Evolutionary conservation across 2,113 vertebrate genomes (phyloP), one percentile per base, ranked within the genome.

Genomic region (Tursiops truncatus): DNA sequence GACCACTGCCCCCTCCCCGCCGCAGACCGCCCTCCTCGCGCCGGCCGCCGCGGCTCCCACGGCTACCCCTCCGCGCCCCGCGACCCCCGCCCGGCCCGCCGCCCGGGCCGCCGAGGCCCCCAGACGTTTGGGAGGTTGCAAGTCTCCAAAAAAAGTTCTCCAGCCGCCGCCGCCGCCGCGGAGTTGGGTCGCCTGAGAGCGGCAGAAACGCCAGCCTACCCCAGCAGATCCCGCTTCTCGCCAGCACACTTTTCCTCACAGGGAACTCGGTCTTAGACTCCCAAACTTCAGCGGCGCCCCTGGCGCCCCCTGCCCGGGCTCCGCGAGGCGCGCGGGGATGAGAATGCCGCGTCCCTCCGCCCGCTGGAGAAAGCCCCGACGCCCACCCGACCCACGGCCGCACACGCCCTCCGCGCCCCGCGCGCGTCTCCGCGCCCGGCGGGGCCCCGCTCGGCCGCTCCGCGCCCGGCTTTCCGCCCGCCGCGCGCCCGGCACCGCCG

Each of bases 81-180:
- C 2, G 94, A 90, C 89, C 85, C 70, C 95, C 82, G 18, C 70
- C 70, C 95, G 77, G 23, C 86, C 79, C 10, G 56, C 58, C 18
- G 28, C 92, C 41, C 6, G 3, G 65, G 33, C 36, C 13, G 6
- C 91, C 36, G 20, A 36, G 31, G 77, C 71, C 88, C 91, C 95
- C 60, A 4, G 73, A 77, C 38, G 18, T 47, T 26, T 9, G 26
- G 68, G 56, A 96, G 67, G 38, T 92, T 8, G 70, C 84, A 56
- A 95, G 93, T 91, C 96, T 84, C 73, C 89, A 28, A 31, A 56
- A 95, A 74, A 98, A 98, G 96, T 97, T 98, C 85, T 87, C 85
- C 76, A n/a, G 92, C 50, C 36, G 88, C 93, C 26, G 62, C 93
- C 26, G 62, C 63, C 31, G 44, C 84, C 18, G 70, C 73, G 13